Conservation (phyloP, 2,113 vertebrate genomes). For the Misgurnus mizolepis region DNA sequence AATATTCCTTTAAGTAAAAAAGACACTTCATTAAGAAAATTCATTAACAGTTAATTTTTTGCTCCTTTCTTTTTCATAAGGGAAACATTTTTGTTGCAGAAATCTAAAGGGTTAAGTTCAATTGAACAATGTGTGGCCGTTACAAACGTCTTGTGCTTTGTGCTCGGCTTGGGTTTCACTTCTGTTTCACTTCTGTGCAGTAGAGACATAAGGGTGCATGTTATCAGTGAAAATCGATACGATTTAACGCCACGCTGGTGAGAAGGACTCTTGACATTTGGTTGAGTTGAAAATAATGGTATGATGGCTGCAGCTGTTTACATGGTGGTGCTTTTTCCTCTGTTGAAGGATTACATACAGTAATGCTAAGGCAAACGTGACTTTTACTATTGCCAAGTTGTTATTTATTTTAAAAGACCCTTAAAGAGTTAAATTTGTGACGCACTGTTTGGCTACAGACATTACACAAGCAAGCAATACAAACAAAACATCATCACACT, state of each 20-base stretch:
- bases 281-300: background rate
- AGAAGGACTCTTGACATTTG: background rate
- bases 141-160: background rate
- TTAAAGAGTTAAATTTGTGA: too few species aligned
- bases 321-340: background rate
- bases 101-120: too few species aligned
- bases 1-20: too few species aligned
- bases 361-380: background rate
- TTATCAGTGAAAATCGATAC: background rate
- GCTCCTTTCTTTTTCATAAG: too few species aligned
- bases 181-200: background rate
- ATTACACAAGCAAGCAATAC: too few species aligned
- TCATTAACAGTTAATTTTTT: too few species aligned
- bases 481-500: too few species aligned
- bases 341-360: background rate
- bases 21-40: too few species aligned
- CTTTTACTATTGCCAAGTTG: background rate
- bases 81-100: too few species aligned
- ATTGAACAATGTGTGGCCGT: background rate
- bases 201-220: background rate
- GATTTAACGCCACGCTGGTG: background rate
- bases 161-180: too few species aligned
- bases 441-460: too few species aligned
- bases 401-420: too few species aligned
- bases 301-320: background rate